Conservation (phyloP, 2,113 vertebrate genomes). For the Boleophthalmus pectinirostris region DNA sequence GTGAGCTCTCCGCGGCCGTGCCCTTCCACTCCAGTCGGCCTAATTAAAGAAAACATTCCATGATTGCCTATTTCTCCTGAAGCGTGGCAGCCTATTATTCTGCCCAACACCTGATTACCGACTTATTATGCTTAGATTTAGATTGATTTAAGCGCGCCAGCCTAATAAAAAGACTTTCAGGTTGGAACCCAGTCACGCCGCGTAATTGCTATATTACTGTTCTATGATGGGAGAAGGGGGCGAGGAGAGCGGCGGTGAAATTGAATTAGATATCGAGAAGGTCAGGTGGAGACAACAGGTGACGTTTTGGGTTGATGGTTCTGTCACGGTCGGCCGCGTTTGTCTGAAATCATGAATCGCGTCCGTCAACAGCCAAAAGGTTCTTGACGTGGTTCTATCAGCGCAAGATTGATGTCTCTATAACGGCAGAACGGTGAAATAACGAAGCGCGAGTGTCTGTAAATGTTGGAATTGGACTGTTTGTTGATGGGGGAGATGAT, state of each 20-base stretch:
- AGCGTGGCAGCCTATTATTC: conserved; percentile 99
- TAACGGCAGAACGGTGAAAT: conserved; percentile 80
- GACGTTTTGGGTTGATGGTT: conserved; percentile 83
- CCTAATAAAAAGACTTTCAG: conserved; percentile 95
- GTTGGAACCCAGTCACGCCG: conserved; percentile 80
- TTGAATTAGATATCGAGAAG: conserved; percentile 79
- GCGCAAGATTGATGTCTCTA: conserved; percentile 94
- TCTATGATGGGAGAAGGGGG: conserved; percentile 70
- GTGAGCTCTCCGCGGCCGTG: conserved; percentile 87
- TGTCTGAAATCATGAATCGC: conserved; percentile 91
- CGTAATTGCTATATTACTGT: conserved; percentile 88
- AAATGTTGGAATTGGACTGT: conserved; percentile 85
- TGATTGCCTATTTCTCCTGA: conserved; percentile 99
- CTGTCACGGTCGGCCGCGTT: conserved; percentile 79
- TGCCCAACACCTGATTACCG: conserved; percentile 99
- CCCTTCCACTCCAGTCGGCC: conserved; percentile 95
- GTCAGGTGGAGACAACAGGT: conserved; percentile 86
- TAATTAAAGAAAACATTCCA: conserved; percentile 99
- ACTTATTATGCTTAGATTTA: conserved; percentile 99
- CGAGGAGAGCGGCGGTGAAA: conserved; percentile 52
- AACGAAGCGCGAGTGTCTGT: conserved; percentile 81
- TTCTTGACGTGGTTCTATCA: conserved; percentile 85
- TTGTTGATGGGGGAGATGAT: conserved; percentile 61
- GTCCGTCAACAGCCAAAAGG: conserved; percentile 84
- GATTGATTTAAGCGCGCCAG: conserved; percentile 98